These are phyloP conservation scores for Hemitrygon akajei DNA, from an alignment of 2,797 vertebrate genomes.

Conservation along the genomic window DNA sequence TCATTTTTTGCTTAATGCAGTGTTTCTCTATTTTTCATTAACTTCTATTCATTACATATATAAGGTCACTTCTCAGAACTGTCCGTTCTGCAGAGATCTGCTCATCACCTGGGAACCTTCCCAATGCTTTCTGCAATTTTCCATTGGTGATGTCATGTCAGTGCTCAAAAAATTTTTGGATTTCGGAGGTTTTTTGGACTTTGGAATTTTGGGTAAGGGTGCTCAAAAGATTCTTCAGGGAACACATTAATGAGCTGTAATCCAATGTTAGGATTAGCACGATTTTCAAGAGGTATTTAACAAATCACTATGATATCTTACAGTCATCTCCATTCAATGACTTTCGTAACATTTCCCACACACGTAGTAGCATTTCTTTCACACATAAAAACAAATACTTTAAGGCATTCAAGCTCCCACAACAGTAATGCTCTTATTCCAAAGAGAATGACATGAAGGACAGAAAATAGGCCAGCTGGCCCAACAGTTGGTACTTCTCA, in stretches of 20 bases:
- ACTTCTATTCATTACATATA: too few relatives aligned
- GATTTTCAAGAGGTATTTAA: not conserved
- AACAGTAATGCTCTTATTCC: not conserved
- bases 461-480: not conserved
- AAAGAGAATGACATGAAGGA: not conserved
- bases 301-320: not conserved
- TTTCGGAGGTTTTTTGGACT: too few relatives aligned
- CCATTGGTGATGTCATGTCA: too few relatives aligned
- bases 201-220: too few relatives aligned
- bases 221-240: not conserved
- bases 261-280: not conserved
- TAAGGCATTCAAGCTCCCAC: not conserved
- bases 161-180: too few relatives aligned
- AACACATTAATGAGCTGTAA: not conserved
- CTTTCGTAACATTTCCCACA: not conserved
- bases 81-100: too few relatives aligned
- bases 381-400: not conserved
- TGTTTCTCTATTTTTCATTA: too few relatives aligned
- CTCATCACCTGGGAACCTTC: too few relatives aligned
- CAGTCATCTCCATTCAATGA: not conserved
- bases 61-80: too few relatives aligned
- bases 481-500: not conserved
- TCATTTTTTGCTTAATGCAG: too few relatives aligned
- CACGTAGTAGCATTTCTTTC: not conserved
- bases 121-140: too few relatives aligned